Base-by-base conservation (phyloP, 1,140 invertebrate species). In the Forficula auricularia region DNA sequence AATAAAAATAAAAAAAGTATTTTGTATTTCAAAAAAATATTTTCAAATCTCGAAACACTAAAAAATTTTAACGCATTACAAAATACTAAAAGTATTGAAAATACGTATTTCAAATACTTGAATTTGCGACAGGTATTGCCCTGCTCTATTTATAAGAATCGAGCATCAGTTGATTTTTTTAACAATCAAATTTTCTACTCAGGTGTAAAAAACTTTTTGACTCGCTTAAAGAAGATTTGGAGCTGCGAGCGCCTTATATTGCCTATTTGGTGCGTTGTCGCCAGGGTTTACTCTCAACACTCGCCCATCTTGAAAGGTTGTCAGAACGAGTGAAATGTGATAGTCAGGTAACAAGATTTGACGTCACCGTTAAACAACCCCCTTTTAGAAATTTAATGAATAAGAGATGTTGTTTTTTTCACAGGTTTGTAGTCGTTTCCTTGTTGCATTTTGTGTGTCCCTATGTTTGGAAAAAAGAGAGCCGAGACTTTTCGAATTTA, bases 241-340 rank as follows among this genome's bases (percentile, higher is more conserved):
- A 77, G 42, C 70, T 74, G 43, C 64, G 89, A 41, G 72, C 80
- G 14, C 73, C 79, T 22, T 94, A 92, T 54, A 73, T 87, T 34
- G 74, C 82, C 3, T 94, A 94, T 65, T 66, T 94, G 45, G 75
- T 86, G 37, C 65, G 79, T 47, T 87, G 82, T 56, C 71, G 82
- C 35, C 82, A 91, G 54, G 76, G 82, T 20, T 62, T 94, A 12
- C 61, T 94, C 2, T 72, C 78, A n/a, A 81, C 81, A 2, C 62
- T 82, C 35, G 74, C 81, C 41, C 81, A 84, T 55, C 63, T 90
- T 30, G 75, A 88, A 44, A 71, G 79, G 48, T 62, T 78, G 48
- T 67, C 65, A 45, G 72, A 77, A 46, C 66, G 77, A 48, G 62
- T 79, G 9, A 69, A 71, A 37, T 65, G 67, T 50, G 84, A 90